phyloP scores from a whole-genome alignment of 1,140 invertebrate genomes.

The Tetramorium parvispinum region DNA sequence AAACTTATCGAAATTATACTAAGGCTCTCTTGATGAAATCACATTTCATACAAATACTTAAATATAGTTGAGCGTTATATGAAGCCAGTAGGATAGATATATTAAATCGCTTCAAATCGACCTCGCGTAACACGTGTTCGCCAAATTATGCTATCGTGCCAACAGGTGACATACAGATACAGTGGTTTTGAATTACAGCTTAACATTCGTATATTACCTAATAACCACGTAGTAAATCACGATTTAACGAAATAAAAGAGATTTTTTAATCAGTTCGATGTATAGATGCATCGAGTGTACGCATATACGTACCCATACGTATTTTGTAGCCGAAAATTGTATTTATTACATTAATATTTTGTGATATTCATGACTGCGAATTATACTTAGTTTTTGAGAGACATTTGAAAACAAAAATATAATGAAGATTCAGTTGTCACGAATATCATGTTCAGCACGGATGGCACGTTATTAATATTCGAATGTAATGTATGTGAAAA shows the following conservation, averaged over 20 bases:
- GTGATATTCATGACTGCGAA: not conserved
- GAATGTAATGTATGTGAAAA: not conserved
- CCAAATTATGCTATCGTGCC: conserved; percentile 29
- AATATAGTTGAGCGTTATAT: conserved; percentile 21
- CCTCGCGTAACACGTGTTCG: not conserved
- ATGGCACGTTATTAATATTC: not conserved
- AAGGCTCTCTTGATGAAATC: not conserved
- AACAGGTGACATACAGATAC: conserved; percentile 13
- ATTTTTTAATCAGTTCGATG: not conserved
- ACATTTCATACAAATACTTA: not conserved
- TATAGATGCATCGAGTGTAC: not conserved
- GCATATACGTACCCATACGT: too few species aligned
- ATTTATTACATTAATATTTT: conserved; percentile 8
- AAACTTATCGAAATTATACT: not conserved
- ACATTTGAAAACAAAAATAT: conserved; percentile 7
- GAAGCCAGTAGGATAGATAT: conserved; percentile 3
- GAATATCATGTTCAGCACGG: not conserved
- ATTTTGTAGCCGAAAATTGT: not conserved
- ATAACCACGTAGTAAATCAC: not conserved
- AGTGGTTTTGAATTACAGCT: conserved; percentile 20
- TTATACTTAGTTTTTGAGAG: not conserved
- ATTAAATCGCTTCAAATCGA: conserved; percentile 5
- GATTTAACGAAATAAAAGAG: not conserved
- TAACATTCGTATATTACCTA: not conserved
- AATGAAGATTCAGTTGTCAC: not conserved